These are phyloP conservation scores for Dufourea novaeangliae DNA, from an alignment of 1,140 invertebrate genomes.

Conservation along the genomic window DNA sequence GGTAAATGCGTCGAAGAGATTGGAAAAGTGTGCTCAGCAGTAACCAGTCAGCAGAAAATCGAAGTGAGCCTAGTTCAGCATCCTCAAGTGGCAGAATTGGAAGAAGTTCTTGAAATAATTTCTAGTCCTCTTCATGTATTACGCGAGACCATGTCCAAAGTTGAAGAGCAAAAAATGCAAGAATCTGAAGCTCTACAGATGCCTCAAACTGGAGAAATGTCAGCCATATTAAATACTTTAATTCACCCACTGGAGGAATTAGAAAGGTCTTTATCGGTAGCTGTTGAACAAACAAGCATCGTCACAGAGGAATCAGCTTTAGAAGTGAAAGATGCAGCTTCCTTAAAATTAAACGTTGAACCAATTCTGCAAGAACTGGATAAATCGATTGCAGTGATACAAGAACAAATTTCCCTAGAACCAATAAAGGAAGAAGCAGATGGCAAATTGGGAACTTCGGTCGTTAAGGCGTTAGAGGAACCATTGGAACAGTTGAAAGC, in stretches of 20 bases:
- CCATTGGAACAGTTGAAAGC: neutral
- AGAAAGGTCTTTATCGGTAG: slow-evolving; percentile 48
- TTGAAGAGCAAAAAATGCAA: neutral
- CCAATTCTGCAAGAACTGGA: neutral
- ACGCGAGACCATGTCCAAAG: neutral
- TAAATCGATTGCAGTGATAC: neutral
- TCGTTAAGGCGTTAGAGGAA: neutral
- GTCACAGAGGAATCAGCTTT: neutral
- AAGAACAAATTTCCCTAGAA: neutral
- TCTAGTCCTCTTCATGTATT: neutral
- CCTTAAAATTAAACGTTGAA: neutral
- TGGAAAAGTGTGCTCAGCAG: slow-evolving; percentile 17
- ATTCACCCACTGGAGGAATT: neutral
- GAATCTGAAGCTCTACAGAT: neutral
- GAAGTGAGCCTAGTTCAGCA: neutral
- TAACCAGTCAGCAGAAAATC: slow-evolving; percentile 22
- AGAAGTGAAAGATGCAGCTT: neutral
- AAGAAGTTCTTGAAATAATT: neutral
- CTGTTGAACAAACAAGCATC: neutral
- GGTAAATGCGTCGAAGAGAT: slow-evolving; percentile 44
- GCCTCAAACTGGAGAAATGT: neutral
- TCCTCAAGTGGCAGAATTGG: neutral
- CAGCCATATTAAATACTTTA: neutral
- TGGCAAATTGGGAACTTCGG: neutral
- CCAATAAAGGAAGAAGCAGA: neutral